phyloP scores from a whole-genome alignment of 2,797 vertebrate genomes.

The Intellagama lesueurii region DNA sequence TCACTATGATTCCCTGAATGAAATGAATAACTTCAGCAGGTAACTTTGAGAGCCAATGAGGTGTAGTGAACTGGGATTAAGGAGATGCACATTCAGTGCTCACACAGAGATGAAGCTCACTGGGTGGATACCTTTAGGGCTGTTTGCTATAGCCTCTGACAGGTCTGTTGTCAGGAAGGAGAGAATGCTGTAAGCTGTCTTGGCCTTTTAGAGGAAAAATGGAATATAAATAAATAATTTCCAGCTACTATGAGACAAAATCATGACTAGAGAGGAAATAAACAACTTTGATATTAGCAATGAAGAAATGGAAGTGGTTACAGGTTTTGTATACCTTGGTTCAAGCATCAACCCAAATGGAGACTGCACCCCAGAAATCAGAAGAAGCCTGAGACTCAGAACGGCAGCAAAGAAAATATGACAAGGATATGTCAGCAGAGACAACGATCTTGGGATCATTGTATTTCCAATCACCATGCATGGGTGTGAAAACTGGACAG shows the following conservation, averaged over 20 bases:
- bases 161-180: neutral
- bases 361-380: no score
- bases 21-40: neutral
- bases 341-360: no score
- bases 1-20: neutral
- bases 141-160: neutral
- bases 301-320: no score
- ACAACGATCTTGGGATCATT: no score
- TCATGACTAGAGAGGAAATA: neutral
- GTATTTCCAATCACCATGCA: no score
- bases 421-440: no score
- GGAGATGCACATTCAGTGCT: neutral
- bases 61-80: neutral
- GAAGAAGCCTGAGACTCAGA: no score
- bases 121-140: neutral
- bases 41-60: neutral
- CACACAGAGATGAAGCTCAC: neutral
- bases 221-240: neutral
- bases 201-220: neutral
- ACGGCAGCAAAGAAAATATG: no score
- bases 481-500: no score
- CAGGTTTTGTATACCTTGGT: no score
- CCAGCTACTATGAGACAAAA: no score
- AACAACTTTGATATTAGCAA: neutral
- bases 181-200: neutral